Percentiles rank a stretch among this genome's conserved stretches.
Conservation (phyloP, 2,797 vertebrate species). For the Peromyscus nudipes region DNA sequence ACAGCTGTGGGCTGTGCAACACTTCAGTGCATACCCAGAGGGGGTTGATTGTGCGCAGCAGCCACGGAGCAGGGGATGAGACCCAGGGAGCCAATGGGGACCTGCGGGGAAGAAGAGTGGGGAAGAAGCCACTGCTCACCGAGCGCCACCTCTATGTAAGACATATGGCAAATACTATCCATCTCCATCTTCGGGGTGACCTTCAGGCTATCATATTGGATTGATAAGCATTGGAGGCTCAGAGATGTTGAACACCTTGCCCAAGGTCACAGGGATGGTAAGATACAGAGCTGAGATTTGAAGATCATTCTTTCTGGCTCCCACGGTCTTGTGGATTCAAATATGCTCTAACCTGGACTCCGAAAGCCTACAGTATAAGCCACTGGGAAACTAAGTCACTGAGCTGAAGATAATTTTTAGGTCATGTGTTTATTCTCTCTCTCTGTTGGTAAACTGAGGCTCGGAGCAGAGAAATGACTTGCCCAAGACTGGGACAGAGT, state of each 20-base stretch:
- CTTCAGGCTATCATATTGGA: neutral
- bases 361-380: neutral
- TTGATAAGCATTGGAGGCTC: neutral
- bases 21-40: neutral
- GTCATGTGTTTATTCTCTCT: neutral
- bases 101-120: neutral
- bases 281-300: neutral
- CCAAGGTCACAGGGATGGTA: neutral
- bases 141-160: neutral
- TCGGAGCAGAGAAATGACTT: conserved; percentile 4
- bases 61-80: neutral
- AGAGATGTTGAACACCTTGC: neutral
- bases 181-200: neutral
- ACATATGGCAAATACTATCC: no score
- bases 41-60: neutral
- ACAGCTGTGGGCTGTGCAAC: rapidly evolving
- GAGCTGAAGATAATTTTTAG: neutral
- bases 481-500: neutral
- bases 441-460: neutral
- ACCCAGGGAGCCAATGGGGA: neutral
- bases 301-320: neutral
- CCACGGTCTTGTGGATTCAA: neutral
- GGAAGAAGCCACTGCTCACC: neutral
- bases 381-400: neutral
- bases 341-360: neutral